Conservation (phyloP, 1,140 invertebrate genomes). For the Cyclargus thomasi region DNA sequence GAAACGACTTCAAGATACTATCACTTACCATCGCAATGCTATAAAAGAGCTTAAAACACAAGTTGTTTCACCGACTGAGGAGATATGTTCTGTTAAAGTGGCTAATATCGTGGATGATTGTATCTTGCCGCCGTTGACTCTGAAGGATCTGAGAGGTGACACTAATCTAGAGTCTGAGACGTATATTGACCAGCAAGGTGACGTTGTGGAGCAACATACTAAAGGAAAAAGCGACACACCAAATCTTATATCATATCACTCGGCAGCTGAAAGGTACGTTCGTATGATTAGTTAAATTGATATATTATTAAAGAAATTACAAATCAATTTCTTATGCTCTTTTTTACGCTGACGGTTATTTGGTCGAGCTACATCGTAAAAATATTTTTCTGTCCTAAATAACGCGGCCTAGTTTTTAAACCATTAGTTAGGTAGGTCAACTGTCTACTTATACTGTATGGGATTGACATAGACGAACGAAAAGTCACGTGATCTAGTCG, state of each 20-base stretch:
- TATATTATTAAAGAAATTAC: too few species aligned
- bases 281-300: too few species aligned
- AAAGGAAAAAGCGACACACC: constrained; percentile 27
- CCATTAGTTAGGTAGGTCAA: too few species aligned
- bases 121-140: constrained; percentile 36
- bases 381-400: too few species aligned
- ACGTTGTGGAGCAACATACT: constrained; percentile 11
- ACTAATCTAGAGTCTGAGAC: constrained; percentile 31
- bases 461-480: too few species aligned
- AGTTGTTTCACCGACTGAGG: background rate
- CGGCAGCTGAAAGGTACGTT: constrained; percentile 48
- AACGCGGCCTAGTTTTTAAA: too few species aligned
- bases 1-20: constrained; percentile 46
- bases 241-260: constrained; percentile 42
- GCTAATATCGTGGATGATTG: constrained; percentile 26
- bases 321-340: too few species aligned
- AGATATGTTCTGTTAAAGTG: background rate
- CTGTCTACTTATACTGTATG: too few species aligned
- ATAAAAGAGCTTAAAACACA: constrained; percentile 28
- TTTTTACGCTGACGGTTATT: too few species aligned
- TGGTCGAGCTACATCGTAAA: too few species aligned
- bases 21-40: constrained; percentile 43
- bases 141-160: constrained; percentile 46
- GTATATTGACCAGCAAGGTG: constrained; percentile 17
- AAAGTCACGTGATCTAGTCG: too few species aligned